Evolutionary conservation across 2,888 invertebrate species (phyloP).

Genomic region (Isoperla grammatica): DNA sequence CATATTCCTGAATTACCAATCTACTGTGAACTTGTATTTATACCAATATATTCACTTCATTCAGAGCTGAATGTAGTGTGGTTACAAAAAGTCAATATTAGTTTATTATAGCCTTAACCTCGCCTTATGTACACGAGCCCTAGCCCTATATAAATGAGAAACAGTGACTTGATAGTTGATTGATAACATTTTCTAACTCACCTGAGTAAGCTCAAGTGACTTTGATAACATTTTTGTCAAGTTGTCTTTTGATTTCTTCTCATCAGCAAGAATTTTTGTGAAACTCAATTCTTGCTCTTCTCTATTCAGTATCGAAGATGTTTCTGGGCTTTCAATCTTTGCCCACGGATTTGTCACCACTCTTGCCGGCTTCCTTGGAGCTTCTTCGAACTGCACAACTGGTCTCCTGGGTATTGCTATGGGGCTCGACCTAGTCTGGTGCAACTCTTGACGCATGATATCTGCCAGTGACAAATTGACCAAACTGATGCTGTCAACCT

Average conservation of each 20-base stretch:
- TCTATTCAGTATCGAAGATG: neutral
- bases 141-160: no score
- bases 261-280: slow-evolving; percentile 63
- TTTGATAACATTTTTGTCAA: slow-evolving; percentile 66
- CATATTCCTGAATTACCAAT: no score
- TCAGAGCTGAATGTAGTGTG: no score
- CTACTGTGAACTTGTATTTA: no score
- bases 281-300: slow-evolving; percentile 34
- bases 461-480: slow-evolving; percentile 25
- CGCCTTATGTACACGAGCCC: no score
- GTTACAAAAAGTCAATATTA: no score
- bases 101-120: no score
- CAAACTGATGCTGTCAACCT: slow-evolving; percentile 31
- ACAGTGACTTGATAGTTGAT: no score
- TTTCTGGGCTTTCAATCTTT: neutral
- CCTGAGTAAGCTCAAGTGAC: slow-evolving; percentile 69
- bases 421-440: slow-evolving; percentile 4
- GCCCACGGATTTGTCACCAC: neutral
- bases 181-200: no score
- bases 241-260: slow-evolving; percentile 66
- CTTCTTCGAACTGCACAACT: neutral
- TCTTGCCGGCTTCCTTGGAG: neutral
- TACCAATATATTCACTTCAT: no score
- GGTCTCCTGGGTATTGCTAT: neutral
- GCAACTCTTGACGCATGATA: slow-evolving; percentile 36